Evolutionary conservation across 2,113 vertebrate species (phyloP), one percentile per base, ranked within the genome.

Genomic region (Acrocephalus arundinaceus): DNA sequence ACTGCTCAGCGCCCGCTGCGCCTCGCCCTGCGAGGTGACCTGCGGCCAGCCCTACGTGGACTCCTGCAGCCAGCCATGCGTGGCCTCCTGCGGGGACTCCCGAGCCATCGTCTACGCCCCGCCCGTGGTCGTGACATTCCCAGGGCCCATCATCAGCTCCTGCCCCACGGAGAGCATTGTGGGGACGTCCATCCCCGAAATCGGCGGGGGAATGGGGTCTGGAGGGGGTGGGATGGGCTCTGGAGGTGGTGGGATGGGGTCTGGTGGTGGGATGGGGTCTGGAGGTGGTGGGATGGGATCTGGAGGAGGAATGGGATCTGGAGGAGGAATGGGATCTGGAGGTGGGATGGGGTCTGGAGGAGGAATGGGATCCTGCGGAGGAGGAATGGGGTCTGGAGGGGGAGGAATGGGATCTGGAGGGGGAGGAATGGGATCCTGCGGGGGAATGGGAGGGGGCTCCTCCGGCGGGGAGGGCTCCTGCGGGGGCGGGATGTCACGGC

Each of bases 81-180:
- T 89, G 4, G 9, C n/a, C 4, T 45, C 95, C 3, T 96, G 93
- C 0, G 81, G 52, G 6, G 93, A 89, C 1, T 96, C 95, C 23
- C 92, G 73, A 7, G 96, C 96, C 8, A 79, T 97, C 0, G 92
- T 96, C 33, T 94, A 75, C 0, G 81, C 95, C 0, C 96, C 96
- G 1, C 96, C 96, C 0, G 95, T 96, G 25, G 61, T 94, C 0
- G 85, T 96, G 66, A 94, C 89, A 1, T 97, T 97, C 70, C 96
- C 96, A 0, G 96, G 96, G 14, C 96, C 96, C 70, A 89, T 95
- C 48, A 93, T 96, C 48, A 39, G 30, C 85, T 59, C 93, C 0
- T 97, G 96, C 62, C 93, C 96, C 76, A 94, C 95, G 1, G 70
- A 97, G 33, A 75, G 93, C n/a, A 4, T 82, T 7, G 73, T 96